Percentiles rank a stretch among this genome's conserved stretches.
phyloP scores from a whole-genome alignment of 2,888 invertebrate genomes.

The Mycogona germanica region DNA sequence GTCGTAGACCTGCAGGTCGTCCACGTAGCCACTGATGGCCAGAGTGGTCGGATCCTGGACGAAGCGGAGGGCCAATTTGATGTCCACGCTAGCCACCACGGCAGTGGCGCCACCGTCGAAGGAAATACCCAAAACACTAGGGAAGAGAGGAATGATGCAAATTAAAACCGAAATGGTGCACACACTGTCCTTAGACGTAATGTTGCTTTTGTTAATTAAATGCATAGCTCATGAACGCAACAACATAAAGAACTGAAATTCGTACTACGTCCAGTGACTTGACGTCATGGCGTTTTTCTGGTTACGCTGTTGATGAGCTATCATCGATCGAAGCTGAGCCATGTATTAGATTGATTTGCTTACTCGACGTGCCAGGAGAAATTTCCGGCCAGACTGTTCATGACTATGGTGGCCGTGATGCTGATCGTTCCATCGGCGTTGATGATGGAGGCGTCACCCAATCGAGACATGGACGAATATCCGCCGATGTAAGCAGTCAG shows the following conservation, averaged over 20 bases:
- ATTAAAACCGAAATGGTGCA: background rate
- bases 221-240: too few species aligned
- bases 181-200: too few species aligned
- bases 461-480: slow-evolving; percentile 2
- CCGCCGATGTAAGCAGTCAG: slow-evolving; percentile 8
- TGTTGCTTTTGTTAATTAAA: too few species aligned
- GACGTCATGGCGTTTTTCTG: too few species aligned
- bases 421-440: background rate
- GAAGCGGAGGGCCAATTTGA: slow-evolving; percentile 9
- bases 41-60: background rate
- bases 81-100: background rate
- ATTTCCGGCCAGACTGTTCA: slow-evolving; percentile 9
- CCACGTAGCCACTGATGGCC: background rate
- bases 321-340: too few species aligned
- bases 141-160: background rate
- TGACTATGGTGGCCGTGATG: background rate
- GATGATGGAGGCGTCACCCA: slow-evolving; percentile 6
- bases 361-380: too few species aligned
- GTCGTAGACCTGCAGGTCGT: slow-evolving; percentile 8
- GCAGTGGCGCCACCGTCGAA: slow-evolving; percentile 1
- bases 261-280: too few species aligned
- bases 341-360: too few species aligned
- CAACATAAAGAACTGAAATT: too few species aligned
- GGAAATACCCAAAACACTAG: background rate
- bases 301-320: too few species aligned